phyloP scores from a whole-genome alignment of 2,113 vertebrate genomes.

The Sterrhoptilus dennistouni region DNA sequence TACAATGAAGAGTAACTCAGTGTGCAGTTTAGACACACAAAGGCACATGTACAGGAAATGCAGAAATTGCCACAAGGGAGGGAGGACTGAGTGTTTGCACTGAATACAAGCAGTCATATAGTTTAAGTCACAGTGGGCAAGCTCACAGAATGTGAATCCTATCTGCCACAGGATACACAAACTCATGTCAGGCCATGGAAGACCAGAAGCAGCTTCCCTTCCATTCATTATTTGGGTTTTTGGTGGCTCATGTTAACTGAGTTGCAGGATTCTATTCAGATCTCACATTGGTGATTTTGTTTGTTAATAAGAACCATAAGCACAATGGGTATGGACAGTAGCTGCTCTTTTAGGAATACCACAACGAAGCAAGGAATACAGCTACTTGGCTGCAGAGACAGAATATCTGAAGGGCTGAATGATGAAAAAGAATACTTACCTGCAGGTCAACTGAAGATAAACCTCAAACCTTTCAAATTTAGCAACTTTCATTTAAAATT shows the following conservation, averaged over 20 bases:
- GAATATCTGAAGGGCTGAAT: neutral
- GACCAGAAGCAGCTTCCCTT: neutral
- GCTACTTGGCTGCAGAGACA: neutral
- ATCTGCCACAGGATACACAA: neutral
- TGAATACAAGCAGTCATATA: neutral
- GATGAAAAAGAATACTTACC: neutral
- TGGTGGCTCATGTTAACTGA: neutral
- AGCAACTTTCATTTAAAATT: neutral
- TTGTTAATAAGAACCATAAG: neutral
- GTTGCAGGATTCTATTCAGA: neutral
- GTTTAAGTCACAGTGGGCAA: neutral
- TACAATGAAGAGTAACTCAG: constrained; percentile 23
- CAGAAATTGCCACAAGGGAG: neutral
- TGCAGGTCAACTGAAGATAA: neutral
- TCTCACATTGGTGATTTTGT: neutral
- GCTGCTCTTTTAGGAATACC: neutral
- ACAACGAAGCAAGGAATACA: neutral
- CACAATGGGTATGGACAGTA: neutral
- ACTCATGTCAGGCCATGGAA: neutral
- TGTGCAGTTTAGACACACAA: neutral
- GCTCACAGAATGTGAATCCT: neutral
- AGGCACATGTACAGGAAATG: neutral
- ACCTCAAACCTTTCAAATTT: neutral
- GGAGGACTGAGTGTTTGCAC: neutral
- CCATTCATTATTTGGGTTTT: neutral